A percentile compares a stretch with the other conserved stretches of the same genome.
Conservation (phyloP, 37 sponge, comb jelly and placozoan species). For the Cliona cf. orientalis region DNA sequence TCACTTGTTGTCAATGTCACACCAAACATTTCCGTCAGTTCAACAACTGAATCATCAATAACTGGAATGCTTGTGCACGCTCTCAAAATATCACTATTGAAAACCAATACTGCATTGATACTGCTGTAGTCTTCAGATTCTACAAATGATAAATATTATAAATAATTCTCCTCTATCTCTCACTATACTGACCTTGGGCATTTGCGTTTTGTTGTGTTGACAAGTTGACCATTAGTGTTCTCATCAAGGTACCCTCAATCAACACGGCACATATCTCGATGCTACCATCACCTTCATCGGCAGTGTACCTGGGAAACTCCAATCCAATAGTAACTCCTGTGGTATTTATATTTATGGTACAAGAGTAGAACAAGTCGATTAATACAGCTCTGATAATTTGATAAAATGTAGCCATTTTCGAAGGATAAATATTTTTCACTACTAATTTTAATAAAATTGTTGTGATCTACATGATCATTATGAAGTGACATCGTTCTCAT, state of each 20-base stretch:
- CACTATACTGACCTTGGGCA: too few relatives aligned
- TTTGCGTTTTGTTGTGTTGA: too few relatives aligned
- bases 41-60: not conserved
- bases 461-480: too few relatives aligned
- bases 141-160: too few relatives aligned
- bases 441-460: too few relatives aligned
- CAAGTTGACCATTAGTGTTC: not conserved
- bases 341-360: too few relatives aligned
- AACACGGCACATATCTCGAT: conserved; percentile 10
- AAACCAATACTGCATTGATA: not conserved
- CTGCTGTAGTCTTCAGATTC: not conserved
- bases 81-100: not conserved
- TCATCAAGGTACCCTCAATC: not conserved
- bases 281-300: not conserved
- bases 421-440: too few relatives aligned
- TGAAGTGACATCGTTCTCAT: too few relatives aligned
- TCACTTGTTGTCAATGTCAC: not conserved
- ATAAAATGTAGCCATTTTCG: too few relatives aligned
- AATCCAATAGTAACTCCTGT: not conserved
- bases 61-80: not conserved
- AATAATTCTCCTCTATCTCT: too few relatives aligned
- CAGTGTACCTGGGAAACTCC: not conserved
- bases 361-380: too few relatives aligned
- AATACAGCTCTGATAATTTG: too few relatives aligned
- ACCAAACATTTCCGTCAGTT: not conserved